These are phyloP conservation scores for Crenuchus spilurus DNA, from an alignment of 2,797 vertebrate genomes.

Conservation along the genomic window DNA sequence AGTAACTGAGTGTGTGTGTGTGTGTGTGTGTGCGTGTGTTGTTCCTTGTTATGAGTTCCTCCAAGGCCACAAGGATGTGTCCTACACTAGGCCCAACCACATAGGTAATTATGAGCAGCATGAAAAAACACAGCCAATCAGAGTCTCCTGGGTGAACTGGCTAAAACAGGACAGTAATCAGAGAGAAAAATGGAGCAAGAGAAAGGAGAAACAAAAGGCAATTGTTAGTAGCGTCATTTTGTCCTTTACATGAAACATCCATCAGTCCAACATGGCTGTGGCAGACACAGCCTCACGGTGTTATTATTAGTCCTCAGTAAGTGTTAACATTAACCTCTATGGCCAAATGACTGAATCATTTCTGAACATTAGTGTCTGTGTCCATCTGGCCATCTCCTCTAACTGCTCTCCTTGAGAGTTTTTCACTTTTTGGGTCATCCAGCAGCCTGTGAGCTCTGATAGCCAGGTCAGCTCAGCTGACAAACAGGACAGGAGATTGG, in stretches of 20 bases:
- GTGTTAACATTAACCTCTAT: not conserved
- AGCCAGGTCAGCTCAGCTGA: not conserved
- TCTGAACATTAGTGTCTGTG: not conserved
- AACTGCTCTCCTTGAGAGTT: constrained; percentile 6
- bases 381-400: not conserved
- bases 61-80: not conserved
- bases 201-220: not conserved
- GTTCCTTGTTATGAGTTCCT: constrained; percentile 1
- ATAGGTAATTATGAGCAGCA: constrained; percentile 3
- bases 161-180: constrained; percentile 8
- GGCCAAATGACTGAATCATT: not conserved
- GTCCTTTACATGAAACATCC: not conserved
- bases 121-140: not conserved
- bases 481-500: not conserved
- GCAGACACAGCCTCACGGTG: not conserved
- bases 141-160: not conserved
- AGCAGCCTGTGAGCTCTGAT: not conserved
- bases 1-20: not conserved
- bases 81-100: not conserved
- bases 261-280: not conserved
- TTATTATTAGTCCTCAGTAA: not conserved
- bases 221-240: not conserved
- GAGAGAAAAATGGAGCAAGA: constrained; percentile 11
- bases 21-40: constrained; percentile 1
- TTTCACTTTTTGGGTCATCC: not conserved